Evolutionary conservation across 2,888 invertebrate species (phyloP).

Genomic region (Gnatocerus cornutus): DNA sequence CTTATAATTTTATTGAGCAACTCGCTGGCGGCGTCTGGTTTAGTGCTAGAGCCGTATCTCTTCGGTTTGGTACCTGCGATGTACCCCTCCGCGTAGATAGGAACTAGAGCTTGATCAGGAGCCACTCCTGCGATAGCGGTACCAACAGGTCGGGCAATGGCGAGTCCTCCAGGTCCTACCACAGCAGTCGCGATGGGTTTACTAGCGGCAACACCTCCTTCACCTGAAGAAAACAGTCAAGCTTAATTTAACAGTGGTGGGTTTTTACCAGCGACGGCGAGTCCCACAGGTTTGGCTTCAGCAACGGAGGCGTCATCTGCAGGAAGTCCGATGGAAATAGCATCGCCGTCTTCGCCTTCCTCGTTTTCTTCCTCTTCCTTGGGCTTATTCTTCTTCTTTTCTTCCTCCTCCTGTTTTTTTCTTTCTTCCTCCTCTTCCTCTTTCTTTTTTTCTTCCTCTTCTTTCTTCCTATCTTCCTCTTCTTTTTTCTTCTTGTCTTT

Average conservation of each 20-base stretch:
- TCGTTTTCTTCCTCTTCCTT: conserved; percentile 59
- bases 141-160: conserved; percentile 81
- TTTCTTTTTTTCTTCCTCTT: conserved; percentile 53
- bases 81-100: conserved; percentile 64
- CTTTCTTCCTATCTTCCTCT: conserved; percentile 54
- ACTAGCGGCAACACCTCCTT: conserved; percentile 82
- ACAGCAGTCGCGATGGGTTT: conserved; percentile 83
- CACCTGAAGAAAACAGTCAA: conserved; percentile 74
- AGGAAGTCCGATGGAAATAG: conserved; percentile 72
- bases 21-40: conserved; percentile 59
- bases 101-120: conserved; percentile 71
- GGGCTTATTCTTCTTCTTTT: conserved; percentile 53
- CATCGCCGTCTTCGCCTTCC: conserved; percentile 66
- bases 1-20: conserved; percentile 67
- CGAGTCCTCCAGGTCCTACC: conserved; percentile 80
- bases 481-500: conserved; percentile 58
- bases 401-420: conserved; percentile 57
- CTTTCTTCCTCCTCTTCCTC: conserved; percentile 57
- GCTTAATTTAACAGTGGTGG: conserved; percentile 13
- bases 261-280: conserved; percentile 69
- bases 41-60: conserved; percentile 47
- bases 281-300: conserved; percentile 83
- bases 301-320: conserved; percentile 79
- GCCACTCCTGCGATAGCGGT: conserved; percentile 84
- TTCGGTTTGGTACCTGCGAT: conserved; percentile 54